These are phyloP conservation scores for Penaeus monodon DNA, from an alignment of 2,888 invertebrate genomes.

Conservation along the genomic window DNA sequence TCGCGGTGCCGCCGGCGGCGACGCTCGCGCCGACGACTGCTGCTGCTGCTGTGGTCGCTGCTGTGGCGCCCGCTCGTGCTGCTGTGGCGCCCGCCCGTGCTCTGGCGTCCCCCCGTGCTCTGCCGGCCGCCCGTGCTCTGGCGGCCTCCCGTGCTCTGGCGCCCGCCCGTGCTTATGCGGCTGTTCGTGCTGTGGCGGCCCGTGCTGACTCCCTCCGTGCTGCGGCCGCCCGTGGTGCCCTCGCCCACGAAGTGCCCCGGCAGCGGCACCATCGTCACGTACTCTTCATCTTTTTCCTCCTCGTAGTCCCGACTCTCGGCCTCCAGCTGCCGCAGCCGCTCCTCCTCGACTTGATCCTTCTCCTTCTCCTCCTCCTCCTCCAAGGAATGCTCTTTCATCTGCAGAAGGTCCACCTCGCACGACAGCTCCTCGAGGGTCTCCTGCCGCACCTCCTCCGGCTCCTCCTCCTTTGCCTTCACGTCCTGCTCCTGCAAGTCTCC, in stretches of 20 bases:
- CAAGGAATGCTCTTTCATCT: background rate
- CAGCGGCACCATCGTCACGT: slow-evolving; percentile 52
- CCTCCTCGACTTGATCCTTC: slow-evolving; percentile 5
- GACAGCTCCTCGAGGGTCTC: slow-evolving; percentile 1
- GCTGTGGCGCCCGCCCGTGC: slow-evolving; percentile 38
- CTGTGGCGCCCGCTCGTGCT: slow-evolving; percentile 53
- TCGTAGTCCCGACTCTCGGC: slow-evolving; percentile 11
- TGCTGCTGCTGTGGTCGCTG: slow-evolving; percentile 74
- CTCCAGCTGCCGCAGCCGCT: too few relatives aligned
- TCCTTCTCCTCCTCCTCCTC: slow-evolving; percentile 25
- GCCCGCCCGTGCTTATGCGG: slow-evolving; percentile 47
- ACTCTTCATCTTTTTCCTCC: slow-evolving; percentile 47
- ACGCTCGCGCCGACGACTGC: slow-evolving; percentile 69
- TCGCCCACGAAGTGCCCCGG: slow-evolving; percentile 45
- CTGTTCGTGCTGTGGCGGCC: slow-evolving; percentile 48
- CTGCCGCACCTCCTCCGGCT: background rate
- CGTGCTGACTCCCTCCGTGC: slow-evolving; percentile 26
- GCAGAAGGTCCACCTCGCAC: background rate
- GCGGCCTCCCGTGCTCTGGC: slow-evolving; percentile 53
- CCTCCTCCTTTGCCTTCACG: slow-evolving; percentile 31
- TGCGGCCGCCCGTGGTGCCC: slow-evolving; percentile 30
- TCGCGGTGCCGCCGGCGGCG: slow-evolving; percentile 68
- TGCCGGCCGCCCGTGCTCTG: slow-evolving; percentile 43
- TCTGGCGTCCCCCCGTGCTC: slow-evolving; percentile 49
- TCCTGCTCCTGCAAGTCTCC: background rate